Evolutionary conservation across 1,140 invertebrate genomes (phyloP), one percentile per base, ranked within the genome.

Genomic region (Caenorhabditis tropicalis): DNA sequence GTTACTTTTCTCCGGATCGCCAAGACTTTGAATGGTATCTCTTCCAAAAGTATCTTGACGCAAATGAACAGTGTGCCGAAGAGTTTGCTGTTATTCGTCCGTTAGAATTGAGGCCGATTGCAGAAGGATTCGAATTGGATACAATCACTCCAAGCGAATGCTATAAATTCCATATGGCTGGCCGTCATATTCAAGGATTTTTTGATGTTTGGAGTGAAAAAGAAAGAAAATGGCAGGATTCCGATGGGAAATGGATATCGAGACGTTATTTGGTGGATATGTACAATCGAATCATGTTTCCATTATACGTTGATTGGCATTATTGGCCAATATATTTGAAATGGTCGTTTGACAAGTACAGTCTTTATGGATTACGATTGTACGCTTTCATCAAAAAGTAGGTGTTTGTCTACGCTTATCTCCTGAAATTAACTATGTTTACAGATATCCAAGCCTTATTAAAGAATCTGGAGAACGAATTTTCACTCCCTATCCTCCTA

Each of bases 201-300:
- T 74, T 74, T 15, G n/a, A 74, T 10, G 65, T 74, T 24, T 74
- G 65, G 65, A 19, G 24, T 6, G 65, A 74, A 74, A 10, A 21
- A 10, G 65, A 46, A 24, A 12, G 65, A 21, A 36, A 36, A 74
- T 43, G 65, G 65, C 27, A 36, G 36, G 3, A 36, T 21, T 7
- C 33, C 10, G n/a, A 43, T 43, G 65, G 65, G 10, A 46, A 74
- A 74, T 74, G 65, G 65, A n/a, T 43, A 2, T 3, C n/a, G 24
- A 39, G 65, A n/a, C 29, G 65, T 24, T 74, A 74, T 43, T 31
- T 74, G 36, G 65, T 74, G n/a, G 65, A 74, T 24, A 74, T 74
- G 9, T 74, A 74, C 65, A 74, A 74, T 24, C 65, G 43, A 9
- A 36, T 74, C 2, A 74, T 74, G 65, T 74, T 74, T 12, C 65